Base-by-base conservation (phyloP, 53 echinoderm and acorn worm genomes). In the Zoroaster sp. region DNA sequence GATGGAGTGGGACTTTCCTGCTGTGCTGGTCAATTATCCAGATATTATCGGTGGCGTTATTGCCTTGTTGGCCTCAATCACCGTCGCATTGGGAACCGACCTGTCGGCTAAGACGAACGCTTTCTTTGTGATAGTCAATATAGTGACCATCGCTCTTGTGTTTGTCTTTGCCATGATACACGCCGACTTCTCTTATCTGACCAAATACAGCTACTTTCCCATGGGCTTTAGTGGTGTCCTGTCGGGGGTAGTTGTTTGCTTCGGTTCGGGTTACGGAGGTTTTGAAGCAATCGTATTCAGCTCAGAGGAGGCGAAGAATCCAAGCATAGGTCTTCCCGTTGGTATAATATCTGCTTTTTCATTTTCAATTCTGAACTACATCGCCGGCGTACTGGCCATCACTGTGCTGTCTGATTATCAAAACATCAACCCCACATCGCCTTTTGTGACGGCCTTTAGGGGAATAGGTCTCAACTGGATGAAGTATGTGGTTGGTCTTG, bases 401-500 rank as follows among this genome's bases (percentile, higher is more conserved):
- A 93, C 89, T 18, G 66, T 83, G 0, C 46, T 93, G 73, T 74
- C 87, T 4, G 88, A 88, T 0, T 93, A 74, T 75, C n/a, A 42
- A 4, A 78, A 89, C 20, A 93, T 93, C 87, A 77, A 90, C 71
- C 38, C 72, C 15, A 86, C 70, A 28, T 90, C 90, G 4, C 90
- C 93, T 18, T 93, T 93, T 69, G 93, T 87, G n/a, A 18, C 73
- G 28, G 93, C 90, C 12, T 93, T 93, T 20, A 87, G 44, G 38
- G 68, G 36, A 8, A 74, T 87, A 25, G 87, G 73, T 35, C n/a
- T 73, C 2, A 34, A 20, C 5, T 93, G 93, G 93, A 90, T 93
- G 93, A 75, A 85, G 53, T 90, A 87, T n/a, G 42, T 90, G 2
- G 87, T 93, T 0, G 87, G 78, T 4, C 42, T 93, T 9, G 93